Percentiles rank a stretch among this genome's conserved stretches.
These are phyloP conservation scores for Biston stratarius DNA, from an alignment of 2,888 invertebrate genomes.

Conservation along the genomic window DNA sequence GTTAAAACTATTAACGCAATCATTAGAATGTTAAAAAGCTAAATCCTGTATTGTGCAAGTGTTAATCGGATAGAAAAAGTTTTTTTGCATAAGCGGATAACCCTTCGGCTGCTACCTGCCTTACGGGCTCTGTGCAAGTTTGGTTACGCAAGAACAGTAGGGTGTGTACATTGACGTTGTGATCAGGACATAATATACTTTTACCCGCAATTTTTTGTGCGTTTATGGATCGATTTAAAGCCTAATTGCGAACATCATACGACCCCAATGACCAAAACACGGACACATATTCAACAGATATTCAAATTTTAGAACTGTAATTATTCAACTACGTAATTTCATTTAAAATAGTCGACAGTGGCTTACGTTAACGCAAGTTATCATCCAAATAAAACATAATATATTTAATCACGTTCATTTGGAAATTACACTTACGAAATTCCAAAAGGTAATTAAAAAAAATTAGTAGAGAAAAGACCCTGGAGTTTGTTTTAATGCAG, in stretches of 20 bases:
- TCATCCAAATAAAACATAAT: too few species aligned
- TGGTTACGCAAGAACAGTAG: constrained; percentile 63
- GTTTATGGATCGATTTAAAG: not conserved
- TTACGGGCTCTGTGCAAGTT: constrained; percentile 67
- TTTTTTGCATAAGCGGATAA: constrained; percentile 86
- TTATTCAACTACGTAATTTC: too few species aligned
- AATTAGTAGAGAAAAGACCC: too few species aligned
- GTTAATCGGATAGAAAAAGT: constrained; percentile 80
- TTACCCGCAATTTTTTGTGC: not conserved
- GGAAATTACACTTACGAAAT: too few species aligned
- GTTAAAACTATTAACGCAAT: constrained; percentile 64
- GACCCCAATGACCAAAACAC: too few species aligned
- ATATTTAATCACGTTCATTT: too few species aligned
- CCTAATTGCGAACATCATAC: not conserved
- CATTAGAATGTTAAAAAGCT: constrained; percentile 67
- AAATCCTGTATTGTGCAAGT: constrained; percentile 72
- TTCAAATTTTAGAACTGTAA: too few species aligned
- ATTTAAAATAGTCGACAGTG: too few species aligned
- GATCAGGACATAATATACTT: constrained; percentile 11
- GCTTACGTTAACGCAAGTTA: too few species aligned
- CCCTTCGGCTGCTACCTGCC: constrained; percentile 79
- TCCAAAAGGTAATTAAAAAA: too few species aligned
- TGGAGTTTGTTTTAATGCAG: too few species aligned
- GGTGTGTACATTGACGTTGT: constrained; percentile 55
- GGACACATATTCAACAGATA: too few species aligned